Evolutionary conservation across 2,888 invertebrate species (phyloP).

Genomic region (Parnassius mnemosyne): DNA sequence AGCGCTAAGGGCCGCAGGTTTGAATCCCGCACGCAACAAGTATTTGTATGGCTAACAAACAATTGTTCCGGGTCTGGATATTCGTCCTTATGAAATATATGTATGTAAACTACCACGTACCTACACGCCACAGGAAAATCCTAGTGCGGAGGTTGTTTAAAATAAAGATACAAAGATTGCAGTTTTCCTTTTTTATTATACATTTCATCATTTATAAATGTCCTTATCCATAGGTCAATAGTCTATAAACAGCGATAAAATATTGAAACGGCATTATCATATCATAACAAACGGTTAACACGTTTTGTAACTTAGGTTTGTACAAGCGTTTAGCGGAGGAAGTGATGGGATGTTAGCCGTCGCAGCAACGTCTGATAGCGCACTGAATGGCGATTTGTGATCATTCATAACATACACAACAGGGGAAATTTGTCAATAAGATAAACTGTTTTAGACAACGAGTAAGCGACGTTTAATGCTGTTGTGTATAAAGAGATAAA

Average conservation of each 20-base stretch:
- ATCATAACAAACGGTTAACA: conserved; percentile 32
- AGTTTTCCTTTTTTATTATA: not conserved
- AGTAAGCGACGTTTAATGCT: not conserved
- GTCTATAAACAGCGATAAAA: conserved; percentile 8
- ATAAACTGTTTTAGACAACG: conserved; percentile 24
- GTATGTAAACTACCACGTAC: no score
- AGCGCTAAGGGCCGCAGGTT: no score
- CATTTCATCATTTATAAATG: not conserved
- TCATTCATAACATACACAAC: conserved; percentile 33
- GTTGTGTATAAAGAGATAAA: not conserved
- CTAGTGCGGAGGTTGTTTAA: no score
- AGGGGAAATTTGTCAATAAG: conserved; percentile 32
- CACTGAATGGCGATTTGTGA: conserved; percentile 30
- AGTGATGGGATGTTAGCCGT: conserved; percentile 31
- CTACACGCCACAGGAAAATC: no score
- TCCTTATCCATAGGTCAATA: not conserved
- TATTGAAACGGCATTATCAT: conserved; percentile 28
- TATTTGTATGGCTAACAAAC: no score
- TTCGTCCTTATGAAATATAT: no score
- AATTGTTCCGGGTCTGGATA: no score
- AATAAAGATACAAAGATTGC: no score
- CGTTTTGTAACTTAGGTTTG: conserved; percentile 24
- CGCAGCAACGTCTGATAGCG: conserved; percentile 17
- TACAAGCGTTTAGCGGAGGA: conserved; percentile 29
- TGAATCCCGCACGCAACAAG: no score